Conservation (phyloP, 2,113 vertebrate species). For the Cnemophilus loriae region DNA sequence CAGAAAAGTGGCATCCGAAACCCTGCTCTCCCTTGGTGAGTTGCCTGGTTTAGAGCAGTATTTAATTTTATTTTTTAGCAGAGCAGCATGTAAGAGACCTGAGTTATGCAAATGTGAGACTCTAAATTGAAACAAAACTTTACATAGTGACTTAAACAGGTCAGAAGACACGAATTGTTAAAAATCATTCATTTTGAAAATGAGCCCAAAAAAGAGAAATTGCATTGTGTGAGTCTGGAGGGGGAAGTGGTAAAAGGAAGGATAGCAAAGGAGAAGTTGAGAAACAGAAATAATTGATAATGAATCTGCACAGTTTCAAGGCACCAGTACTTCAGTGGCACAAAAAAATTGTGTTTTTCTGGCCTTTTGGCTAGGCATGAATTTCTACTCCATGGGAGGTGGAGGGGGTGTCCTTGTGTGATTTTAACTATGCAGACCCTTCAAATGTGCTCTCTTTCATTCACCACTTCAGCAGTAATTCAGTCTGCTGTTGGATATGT, state of each 20-base stretch:
- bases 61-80: background rate
- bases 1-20: slow-evolving; percentile 88
- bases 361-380: background rate
- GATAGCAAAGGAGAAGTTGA: background rate
- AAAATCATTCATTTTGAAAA: background rate
- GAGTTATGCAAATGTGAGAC: background rate
- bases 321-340: background rate
- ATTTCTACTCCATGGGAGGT: background rate
- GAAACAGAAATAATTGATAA: background rate
- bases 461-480: background rate
- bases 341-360: background rate
- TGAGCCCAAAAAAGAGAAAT: background rate
- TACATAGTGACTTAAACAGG: background rate
- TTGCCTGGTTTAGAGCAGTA: background rate
- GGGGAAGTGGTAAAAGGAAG: background rate
- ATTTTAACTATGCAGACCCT: background rate
- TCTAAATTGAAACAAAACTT: background rate
- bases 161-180: background rate
- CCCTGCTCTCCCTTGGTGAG: slow-evolving; percentile 90
- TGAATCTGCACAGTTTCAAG: background rate
- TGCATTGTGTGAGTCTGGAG: background rate
- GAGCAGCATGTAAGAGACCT: background rate
- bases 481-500: background rate
- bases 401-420: background rate
- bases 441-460: background rate